phyloP scores from a whole-genome alignment of 2,888 invertebrate species.

The Meliscaeva auricollis region DNA sequence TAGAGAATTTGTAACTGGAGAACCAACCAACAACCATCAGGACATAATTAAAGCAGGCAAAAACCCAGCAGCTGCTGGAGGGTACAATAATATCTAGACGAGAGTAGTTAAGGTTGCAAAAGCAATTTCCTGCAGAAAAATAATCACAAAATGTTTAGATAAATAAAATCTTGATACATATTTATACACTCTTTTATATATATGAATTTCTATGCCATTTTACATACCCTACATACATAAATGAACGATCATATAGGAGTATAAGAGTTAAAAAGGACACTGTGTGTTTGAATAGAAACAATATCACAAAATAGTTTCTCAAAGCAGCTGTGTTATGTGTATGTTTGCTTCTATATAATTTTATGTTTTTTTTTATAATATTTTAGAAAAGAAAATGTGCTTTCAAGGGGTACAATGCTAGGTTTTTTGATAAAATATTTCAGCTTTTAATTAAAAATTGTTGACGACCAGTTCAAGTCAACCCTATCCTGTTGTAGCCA shows the following conservation, averaged over 20 bases:
- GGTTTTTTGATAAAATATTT: conserved; percentile 33
- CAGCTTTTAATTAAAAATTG: conserved; percentile 68
- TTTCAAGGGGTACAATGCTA: conserved; percentile 27
- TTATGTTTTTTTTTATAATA: conserved; percentile 6
- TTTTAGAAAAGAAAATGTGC: conserved; percentile 22
- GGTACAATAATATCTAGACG: background rate
- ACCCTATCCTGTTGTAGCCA: conserved; percentile 31
- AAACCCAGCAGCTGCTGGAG: conserved; percentile 51
- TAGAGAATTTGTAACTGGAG: conserved; percentile 39
- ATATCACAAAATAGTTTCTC: conserved; percentile 32
- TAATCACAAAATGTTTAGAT: conserved; percentile 37
- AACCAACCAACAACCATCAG: conserved; percentile 30
- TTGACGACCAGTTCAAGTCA: conserved; percentile 58
- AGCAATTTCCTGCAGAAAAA: conserved; percentile 65
- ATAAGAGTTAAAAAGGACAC: conserved; percentile 14
- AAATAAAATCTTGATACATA: background rate
- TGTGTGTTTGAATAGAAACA: conserved; percentile 32
- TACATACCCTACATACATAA: background rate
- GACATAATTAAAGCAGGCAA: conserved; percentile 66
- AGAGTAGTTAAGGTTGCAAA: conserved; percentile 50
- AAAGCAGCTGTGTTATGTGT: conserved; percentile 26
- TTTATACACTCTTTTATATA: too few relatives aligned
- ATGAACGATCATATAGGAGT: too few relatives aligned
- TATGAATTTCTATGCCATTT: background rate
- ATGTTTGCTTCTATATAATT: conserved; percentile 32